These are phyloP conservation scores for Drosophila yakuba DNA, from an alignment of 1,140 invertebrate genomes.

Conservation along the genomic window DNA sequence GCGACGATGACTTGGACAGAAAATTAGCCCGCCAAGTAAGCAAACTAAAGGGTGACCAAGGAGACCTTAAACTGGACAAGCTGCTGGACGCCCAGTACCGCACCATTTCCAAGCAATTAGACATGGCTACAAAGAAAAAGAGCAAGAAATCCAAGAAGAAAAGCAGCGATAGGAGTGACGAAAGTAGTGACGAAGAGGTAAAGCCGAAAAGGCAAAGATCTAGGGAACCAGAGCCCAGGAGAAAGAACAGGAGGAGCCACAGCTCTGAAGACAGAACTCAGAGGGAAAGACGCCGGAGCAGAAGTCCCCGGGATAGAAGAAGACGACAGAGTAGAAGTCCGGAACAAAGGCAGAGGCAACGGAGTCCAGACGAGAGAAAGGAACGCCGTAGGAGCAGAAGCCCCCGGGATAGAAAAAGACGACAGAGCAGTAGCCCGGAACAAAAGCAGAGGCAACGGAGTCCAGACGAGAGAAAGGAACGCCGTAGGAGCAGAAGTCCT, in stretches of 20 bases:
- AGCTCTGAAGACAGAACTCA: neutral
- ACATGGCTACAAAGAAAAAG: conserved; percentile 68
- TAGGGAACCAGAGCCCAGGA: neutral
- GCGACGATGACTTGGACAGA: conserved; percentile 85
- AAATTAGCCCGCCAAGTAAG: conserved; percentile 85
- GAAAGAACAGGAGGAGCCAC: neutral
- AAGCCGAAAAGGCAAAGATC: neutral
- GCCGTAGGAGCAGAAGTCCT: neutral
- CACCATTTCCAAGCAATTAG: conserved; percentile 78
- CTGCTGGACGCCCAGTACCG: conserved; percentile 74
- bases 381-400: conserved; percentile 23
- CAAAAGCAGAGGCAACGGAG: neutral
- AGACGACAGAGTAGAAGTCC: neutral
- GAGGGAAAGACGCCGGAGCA: conserved; percentile 11
- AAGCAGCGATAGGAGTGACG: conserved; percentile 30
- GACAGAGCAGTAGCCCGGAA: neutral
- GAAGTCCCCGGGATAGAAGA: conserved; percentile 5
- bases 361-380: conserved; percentile 1
- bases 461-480: neutral
- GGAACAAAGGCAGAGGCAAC: neutral
- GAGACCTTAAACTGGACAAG: conserved; percentile 65
- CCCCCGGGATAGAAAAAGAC: neutral
- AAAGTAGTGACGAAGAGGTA: conserved; percentile 21
- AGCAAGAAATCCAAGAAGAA: conserved; percentile 27
- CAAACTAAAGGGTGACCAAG: conserved; percentile 82